Evolutionary conservation across 2,888 invertebrate genomes (phyloP), one percentile per base, ranked within the genome.

Genomic region (Synergus umbraculus): DNA sequence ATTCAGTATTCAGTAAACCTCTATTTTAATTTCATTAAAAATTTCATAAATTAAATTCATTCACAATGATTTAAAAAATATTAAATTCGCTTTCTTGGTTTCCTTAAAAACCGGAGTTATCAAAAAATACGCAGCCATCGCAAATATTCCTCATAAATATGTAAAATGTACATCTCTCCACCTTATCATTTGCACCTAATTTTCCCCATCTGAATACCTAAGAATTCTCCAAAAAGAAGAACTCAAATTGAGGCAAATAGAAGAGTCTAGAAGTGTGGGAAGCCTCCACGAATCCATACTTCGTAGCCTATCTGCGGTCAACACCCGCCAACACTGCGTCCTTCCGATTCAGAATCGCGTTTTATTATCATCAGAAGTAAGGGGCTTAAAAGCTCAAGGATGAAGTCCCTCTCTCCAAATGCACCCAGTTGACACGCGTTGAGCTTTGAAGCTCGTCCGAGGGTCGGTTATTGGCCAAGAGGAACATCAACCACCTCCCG

Each of bases 321-420:
- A 54, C 73, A 73, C 73, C 37, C 37, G 37, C 49, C 73, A 73
- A 54, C 49, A 73, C 54, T 15, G n/a, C 29, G 37, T 73, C 37
- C 37, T 73, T 54, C 54, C 73, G 73, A 73, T 73, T 54, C 4
- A 37, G 37, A 73, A 73, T 54, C 54, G 49, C 49, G 49, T 54
- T 54, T 29, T 54, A 73, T 54, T 73, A 54, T 54, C 49, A 54
- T 54, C 49, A 41, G 64, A 65, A 58, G 49, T 60, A 66, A 49
- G 73, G n/a, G 43, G 76, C 77, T 79, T 81, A 77, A 80, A 81
- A 89, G 91, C 60, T 81, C 78, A 58, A 91, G 90, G 83, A 92
- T 92, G 37, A 92, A 92, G 1, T 92, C 86, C 86, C 83, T 82
- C 83, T 79, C 83, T 54, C 92, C 92, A 87, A 83, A 85, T 5